Conservation (phyloP, 2,888 invertebrate species). For the Epsilonema sp. region DNA sequence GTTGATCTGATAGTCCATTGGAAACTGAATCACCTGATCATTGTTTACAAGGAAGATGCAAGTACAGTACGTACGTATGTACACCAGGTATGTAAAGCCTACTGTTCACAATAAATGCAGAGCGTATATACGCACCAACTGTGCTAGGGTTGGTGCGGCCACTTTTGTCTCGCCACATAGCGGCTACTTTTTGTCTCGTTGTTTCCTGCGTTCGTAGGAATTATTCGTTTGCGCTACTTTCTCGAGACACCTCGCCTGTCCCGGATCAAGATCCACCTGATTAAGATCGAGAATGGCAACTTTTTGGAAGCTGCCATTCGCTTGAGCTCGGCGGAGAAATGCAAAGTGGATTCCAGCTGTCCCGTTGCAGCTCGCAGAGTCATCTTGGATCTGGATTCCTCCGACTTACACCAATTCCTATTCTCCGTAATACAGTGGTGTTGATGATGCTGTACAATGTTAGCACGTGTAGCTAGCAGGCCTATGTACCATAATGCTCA, state of each 20-base stretch:
- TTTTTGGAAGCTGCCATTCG: not conserved
- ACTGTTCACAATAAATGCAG: no score
- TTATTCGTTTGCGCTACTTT: not conserved
- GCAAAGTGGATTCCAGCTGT: not conserved
- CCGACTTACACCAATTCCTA: not conserved
- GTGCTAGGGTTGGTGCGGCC: no score
- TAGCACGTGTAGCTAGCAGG: no score
- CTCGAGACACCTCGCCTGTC: not conserved
- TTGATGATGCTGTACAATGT: no score
- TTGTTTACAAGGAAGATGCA: conserved; percentile 69
- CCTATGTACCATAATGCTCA: no score
- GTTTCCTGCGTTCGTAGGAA: not conserved
- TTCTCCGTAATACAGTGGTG: no score
- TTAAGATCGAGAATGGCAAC: not conserved
- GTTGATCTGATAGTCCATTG: conserved; percentile 63
- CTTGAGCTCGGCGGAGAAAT: not conserved
- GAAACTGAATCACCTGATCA: conserved; percentile 77
- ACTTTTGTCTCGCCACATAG: no score
- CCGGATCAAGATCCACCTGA: not conserved
- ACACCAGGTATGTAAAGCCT: no score
- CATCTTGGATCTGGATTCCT: not conserved
- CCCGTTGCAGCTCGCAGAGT: not conserved
- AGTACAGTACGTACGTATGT: no score
- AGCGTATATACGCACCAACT: no score
- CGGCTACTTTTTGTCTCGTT: not conserved